Percentiles rank a stretch among this genome's conserved stretches.
phyloP scores from a whole-genome alignment of 1,140 invertebrate species.

The Acromyrmex echinatior region DNA sequence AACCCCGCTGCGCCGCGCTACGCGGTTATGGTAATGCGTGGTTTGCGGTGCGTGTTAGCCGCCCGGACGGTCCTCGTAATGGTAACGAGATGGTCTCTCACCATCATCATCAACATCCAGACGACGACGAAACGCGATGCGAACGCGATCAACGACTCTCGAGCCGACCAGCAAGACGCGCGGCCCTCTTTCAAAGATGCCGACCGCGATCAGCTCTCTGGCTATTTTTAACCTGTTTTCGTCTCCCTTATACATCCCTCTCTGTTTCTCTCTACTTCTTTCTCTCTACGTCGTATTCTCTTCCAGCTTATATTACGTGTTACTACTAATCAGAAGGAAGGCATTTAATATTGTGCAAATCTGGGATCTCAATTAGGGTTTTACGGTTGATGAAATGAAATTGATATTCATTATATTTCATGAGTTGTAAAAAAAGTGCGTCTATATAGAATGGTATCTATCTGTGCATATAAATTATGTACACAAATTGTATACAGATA shows the following conservation, averaged over 20 bases:
- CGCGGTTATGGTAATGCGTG: slow-evolving; percentile 77
- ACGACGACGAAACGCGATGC: slow-evolving; percentile 78
- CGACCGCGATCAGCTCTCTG: slow-evolving; percentile 68
- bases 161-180: slow-evolving; percentile 47
- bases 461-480: background rate
- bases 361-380: background rate
- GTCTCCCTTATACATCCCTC: slow-evolving; percentile 49
- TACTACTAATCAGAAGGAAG: slow-evolving; percentile 6
- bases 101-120: slow-evolving; percentile 81
- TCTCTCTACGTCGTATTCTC: background rate
- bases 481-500: background rate
- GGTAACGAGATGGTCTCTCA: slow-evolving; percentile 80
- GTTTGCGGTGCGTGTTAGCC: slow-evolving; percentile 77
- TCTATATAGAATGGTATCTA: background rate
- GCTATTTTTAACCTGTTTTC: slow-evolving; percentile 79
- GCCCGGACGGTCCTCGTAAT: slow-evolving; percentile 76
- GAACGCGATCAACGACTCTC: slow-evolving; percentile 77
- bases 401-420: background rate
- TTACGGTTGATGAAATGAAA: background rate
- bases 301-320: slow-evolving; percentile 16
- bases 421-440: background rate
- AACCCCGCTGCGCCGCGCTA: slow-evolving; percentile 44
- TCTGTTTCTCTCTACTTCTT: background rate
- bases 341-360: background rate
- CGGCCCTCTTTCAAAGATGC: slow-evolving; percentile 76